Conservation (phyloP, 1,140 invertebrate species). For the Lucilia sericata region DNA sequence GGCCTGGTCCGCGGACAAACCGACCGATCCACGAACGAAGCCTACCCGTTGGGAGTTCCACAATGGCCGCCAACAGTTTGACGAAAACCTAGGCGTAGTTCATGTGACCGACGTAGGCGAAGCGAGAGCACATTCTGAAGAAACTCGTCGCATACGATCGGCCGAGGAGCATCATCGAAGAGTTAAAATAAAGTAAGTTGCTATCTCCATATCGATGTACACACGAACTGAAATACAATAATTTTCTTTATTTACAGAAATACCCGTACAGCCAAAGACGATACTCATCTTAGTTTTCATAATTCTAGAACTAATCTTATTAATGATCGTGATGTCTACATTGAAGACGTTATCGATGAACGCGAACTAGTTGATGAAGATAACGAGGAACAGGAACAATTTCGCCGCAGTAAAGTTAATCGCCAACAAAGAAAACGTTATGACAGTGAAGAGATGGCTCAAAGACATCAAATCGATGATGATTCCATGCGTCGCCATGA, state of each 20-base stretch:
- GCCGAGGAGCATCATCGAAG: constrained; percentile 61
- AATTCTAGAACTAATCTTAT: constrained; percentile 67
- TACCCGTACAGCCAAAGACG: constrained; percentile 62
- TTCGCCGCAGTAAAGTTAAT: constrained; percentile 64
- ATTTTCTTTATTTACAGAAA: constrained; percentile 53
- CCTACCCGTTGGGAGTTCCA: constrained; percentile 78
- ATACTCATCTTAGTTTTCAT: constrained; percentile 64
- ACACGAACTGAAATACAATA: not conserved
- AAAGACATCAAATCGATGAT: constrained; percentile 72
- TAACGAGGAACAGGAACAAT: constrained; percentile 61
- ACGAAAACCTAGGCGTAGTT: constrained; percentile 63
- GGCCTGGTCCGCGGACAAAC: constrained; percentile 81
- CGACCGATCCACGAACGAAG: constrained; percentile 73
- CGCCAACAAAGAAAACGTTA: constrained; percentile 54
- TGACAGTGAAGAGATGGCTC: constrained; percentile 73
- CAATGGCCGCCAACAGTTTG: constrained; percentile 70
- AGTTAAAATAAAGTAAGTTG: constrained; percentile 62
- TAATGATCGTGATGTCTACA: constrained; percentile 73
- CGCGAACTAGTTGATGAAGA: constrained; percentile 60
- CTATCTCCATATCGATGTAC: not conserved
- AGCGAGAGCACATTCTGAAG: constrained; percentile 46
- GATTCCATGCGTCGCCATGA: constrained; percentile 81
- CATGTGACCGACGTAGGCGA: constrained; percentile 46
- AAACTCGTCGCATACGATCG: constrained; percentile 53
- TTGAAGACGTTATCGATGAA: constrained; percentile 72